Evolutionary conservation across 2,888 invertebrate species (phyloP).

Genomic region (Nomada ruficornis): DNA sequence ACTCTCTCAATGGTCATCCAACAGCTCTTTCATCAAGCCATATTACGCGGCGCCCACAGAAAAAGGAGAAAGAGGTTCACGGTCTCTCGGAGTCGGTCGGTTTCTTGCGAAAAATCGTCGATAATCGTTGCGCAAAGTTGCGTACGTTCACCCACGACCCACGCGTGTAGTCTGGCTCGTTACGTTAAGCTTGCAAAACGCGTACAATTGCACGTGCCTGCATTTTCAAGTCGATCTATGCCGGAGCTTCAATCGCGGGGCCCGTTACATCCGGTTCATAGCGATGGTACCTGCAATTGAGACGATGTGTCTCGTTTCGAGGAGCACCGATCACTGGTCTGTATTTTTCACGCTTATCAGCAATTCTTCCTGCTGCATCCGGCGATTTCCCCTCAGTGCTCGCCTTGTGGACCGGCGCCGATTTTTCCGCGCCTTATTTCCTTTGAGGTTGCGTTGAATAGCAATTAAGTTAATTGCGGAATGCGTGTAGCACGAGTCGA

Average conservation of each 20-base stretch:
- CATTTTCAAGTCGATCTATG: conserved; percentile 55
- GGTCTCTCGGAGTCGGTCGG: not conserved
- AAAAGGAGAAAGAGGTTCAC: not conserved
- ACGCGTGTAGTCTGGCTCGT: conserved; percentile 42
- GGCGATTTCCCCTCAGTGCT: not conserved
- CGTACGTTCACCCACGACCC: conserved; percentile 60
- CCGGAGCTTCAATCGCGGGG: conserved; percentile 15
- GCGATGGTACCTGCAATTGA: conserved; percentile 49
- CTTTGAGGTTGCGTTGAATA: not conserved
- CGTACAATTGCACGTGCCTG: conserved; percentile 64
- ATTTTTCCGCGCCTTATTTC: conserved; percentile 27
- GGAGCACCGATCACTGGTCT: conserved; percentile 19
- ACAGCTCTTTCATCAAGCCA: too few relatives aligned
- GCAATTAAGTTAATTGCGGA: too few relatives aligned
- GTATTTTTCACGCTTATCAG: conserved; percentile 18
- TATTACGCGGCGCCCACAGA: too few relatives aligned
- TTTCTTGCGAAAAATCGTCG: conserved; percentile 9
- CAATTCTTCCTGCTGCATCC: conserved; percentile 4
- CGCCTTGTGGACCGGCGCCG: not conserved
- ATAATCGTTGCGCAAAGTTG: conserved; percentile 49
- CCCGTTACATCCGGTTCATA: conserved; percentile 63
- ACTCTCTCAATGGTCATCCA: not conserved
- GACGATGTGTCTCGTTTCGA: conserved; percentile 31
- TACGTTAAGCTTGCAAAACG: conserved; percentile 62
- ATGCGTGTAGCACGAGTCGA: too few relatives aligned